Percentiles rank a stretch among this genome's conserved stretches.
Conservation (phyloP, 2,888 invertebrate species). For the Piscicola geometra region DNA sequence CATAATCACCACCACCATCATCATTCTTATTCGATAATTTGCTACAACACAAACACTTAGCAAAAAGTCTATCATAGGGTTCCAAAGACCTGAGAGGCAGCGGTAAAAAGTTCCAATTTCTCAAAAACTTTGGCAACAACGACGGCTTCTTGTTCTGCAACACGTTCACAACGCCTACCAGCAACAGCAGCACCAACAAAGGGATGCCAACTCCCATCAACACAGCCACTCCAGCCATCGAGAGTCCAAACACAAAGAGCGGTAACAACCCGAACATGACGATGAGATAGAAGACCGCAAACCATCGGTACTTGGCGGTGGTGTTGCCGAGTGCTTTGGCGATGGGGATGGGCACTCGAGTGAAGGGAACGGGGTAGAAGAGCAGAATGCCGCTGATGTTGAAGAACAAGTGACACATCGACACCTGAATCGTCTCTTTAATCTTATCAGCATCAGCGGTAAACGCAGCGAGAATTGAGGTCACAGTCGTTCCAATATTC, state of each 20-base stretch:
- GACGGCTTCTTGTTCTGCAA: slow-evolving; percentile 45
- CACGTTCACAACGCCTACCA: slow-evolving; percentile 46
- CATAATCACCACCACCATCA: not conserved
- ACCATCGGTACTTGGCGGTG: slow-evolving; percentile 60
- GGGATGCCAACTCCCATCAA: slow-evolving; percentile 44
- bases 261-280: slow-evolving; percentile 46
- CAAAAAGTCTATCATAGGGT: slow-evolving; percentile 39
- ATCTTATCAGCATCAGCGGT: slow-evolving; percentile 42
- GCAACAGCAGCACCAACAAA: slow-evolving; percentile 44
- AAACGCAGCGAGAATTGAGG: slow-evolving; percentile 49
- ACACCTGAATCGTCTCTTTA: slow-evolving; percentile 51
- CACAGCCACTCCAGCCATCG: slow-evolving; percentile 45
- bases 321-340: slow-evolving; percentile 53
- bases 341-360: slow-evolving; percentile 57
- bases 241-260: slow-evolving; percentile 44
- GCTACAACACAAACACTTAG: slow-evolving; percentile 22
- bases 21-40: not conserved
- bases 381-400: slow-evolving; percentile 59
- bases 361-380: slow-evolving; percentile 60
- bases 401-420: slow-evolving; percentile 62
- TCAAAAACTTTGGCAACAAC: slow-evolving; percentile 44
- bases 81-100: slow-evolving; percentile 46
- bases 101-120: slow-evolving; percentile 49
- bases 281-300: slow-evolving; percentile 53
- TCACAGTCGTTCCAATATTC: slow-evolving; percentile 49